These are phyloP conservation scores for Dysidea cf. avara DNA, from an alignment of 37 sponge, comb jelly and placozoan genomes.

Conservation along the genomic window DNA sequence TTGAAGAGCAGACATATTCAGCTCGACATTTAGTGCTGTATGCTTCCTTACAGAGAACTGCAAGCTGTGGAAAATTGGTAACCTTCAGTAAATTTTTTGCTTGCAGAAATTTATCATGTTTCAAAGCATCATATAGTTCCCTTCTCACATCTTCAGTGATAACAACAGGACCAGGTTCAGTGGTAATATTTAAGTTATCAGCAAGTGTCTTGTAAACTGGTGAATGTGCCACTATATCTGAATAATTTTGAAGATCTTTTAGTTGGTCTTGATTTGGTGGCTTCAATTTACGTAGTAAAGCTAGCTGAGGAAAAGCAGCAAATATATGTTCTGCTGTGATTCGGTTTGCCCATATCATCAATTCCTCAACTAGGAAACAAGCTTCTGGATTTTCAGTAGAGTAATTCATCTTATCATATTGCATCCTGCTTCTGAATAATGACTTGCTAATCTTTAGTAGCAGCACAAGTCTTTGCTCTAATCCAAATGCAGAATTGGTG, in stretches of 20 bases:
- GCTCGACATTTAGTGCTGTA: slow-evolving; percentile 2
- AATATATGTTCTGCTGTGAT: slow-evolving; percentile 27
- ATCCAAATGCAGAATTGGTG: not conserved
- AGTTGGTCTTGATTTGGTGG: slow-evolving; percentile 23
- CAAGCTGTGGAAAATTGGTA: slow-evolving; percentile 46
- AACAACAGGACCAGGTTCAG: not conserved
- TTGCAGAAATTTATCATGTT: not conserved
- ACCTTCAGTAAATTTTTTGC: slow-evolving; percentile 18
- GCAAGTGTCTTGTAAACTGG: not conserved
- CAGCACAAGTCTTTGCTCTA: slow-evolving; percentile 16
- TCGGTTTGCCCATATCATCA: slow-evolving; percentile 78
- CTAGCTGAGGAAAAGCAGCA: not conserved
- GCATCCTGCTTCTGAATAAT: too few relatives aligned
- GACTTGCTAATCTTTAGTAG: slow-evolving; percentile 32
- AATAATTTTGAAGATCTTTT: not conserved
- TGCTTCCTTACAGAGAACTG: slow-evolving; percentile 8
- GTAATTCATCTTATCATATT: not conserved
- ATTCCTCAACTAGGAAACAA: slow-evolving; percentile 48
- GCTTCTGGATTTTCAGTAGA: slow-evolving; percentile 41
- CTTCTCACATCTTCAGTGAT: not conserved
- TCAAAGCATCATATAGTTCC: not conserved
- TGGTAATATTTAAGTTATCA: not conserved
- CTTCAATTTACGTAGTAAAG: slow-evolving; percentile 35
- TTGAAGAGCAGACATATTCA: slow-evolving; percentile 35
- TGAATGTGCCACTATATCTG: slow-evolving; percentile 1